Percentiles rank a stretch among this genome's conserved stretches.
These are phyloP conservation scores for Trissonchulus latispiculum DNA, from an alignment of 2,888 invertebrate species.

Conservation along the genomic window DNA sequence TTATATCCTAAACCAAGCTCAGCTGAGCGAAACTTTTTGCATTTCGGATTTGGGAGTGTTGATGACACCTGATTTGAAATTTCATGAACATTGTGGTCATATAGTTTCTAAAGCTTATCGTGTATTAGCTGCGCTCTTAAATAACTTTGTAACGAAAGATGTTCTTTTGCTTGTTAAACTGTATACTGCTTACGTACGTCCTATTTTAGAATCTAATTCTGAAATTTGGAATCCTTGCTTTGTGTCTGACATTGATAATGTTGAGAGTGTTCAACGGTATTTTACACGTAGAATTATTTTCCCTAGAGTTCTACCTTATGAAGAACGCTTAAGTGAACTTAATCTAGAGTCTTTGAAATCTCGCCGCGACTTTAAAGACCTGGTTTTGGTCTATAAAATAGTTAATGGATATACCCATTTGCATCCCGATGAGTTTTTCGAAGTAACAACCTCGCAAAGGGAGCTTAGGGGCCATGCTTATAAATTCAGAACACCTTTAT, in stretches of 20 bases:
- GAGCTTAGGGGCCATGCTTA: no score
- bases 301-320: no score
- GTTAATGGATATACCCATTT: no score
- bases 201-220: constrained; percentile 16
- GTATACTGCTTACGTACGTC: constrained; percentile 3
- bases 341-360: no score
- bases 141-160: neutral
- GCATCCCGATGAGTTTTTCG: no score
- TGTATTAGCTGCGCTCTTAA: neutral
- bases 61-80: neutral
- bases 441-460: no score
- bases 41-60: constrained; percentile 16
- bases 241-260: constrained; percentile 1
- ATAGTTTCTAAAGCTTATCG: constrained; percentile 1
- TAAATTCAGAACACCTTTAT: no score
- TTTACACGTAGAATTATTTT: no score
- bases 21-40: neutral
- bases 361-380: no score
- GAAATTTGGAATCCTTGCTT: constrained; percentile 16
- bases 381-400: no score
- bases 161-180: neutral
- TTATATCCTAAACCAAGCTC: neutral
- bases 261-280: constrained; percentile 14
- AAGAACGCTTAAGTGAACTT: no score
- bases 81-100: neutral